A percentile compares a stretch with the other conserved stretches of the same genome.
Evolutionary conservation across 1,140 invertebrate species (phyloP).

Genomic region (Riptortus pedestris): DNA sequence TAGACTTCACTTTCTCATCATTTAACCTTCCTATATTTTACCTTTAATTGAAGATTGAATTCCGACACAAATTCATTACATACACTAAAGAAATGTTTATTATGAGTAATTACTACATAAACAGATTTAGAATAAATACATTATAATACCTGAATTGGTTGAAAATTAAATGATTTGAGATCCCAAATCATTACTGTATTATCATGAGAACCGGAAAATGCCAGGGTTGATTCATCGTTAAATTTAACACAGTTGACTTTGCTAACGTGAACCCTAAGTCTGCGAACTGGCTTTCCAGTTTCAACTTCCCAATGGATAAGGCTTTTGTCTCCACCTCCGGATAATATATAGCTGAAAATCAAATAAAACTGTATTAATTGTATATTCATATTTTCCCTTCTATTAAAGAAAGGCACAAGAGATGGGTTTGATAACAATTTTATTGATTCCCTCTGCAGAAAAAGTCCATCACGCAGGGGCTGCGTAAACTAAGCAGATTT

Average conservation of each 20-base stretch:
- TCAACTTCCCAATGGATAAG: conserved; percentile 85
- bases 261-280: conserved; percentile 78
- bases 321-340: conserved; percentile 77
- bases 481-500: no score
- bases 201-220: conserved; percentile 83
- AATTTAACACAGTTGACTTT: conserved; percentile 77
- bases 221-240: conserved; percentile 88
- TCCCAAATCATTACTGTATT: conserved; percentile 89
- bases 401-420: not conserved
- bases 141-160: conserved; percentile 71
- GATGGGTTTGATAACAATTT: not conserved
- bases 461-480: no score
- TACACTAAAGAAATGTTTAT: no score
- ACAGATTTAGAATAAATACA: no score
- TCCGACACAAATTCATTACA: no score
- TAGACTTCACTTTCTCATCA: no score
- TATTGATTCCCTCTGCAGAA: not conserved
- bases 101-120: no score
- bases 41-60: no score
- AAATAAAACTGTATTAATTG: conserved; percentile 11
- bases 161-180: conserved; percentile 53
- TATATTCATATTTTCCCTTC: not conserved
- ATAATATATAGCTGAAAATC: conserved; percentile 59
- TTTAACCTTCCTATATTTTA: no score
- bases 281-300: conserved; percentile 65